Conservation (phyloP, 2,113 vertebrate genomes). For the Erinaceus europaeus region DNA sequence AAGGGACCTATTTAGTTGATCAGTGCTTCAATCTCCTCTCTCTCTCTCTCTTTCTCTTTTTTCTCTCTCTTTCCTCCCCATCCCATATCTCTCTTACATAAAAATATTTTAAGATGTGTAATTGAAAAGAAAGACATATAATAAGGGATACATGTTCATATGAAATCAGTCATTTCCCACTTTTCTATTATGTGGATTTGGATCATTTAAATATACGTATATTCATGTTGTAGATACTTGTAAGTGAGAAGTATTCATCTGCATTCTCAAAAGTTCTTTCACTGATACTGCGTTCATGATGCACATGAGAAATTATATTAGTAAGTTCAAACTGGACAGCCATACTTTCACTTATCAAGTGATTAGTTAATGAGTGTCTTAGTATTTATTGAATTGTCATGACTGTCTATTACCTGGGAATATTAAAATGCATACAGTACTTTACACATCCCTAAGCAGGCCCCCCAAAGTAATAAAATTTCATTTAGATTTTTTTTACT, state of each 20-base stretch:
- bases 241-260: background rate
- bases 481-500: background rate
- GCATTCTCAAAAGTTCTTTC: background rate
- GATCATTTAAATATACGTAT: background rate
- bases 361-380: background rate
- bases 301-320: background rate
- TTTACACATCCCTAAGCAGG: background rate
- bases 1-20: no score
- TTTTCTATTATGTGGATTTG: background rate
- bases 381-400: background rate
- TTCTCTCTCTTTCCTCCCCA: no score
- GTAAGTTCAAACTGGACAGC: background rate
- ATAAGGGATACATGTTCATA: background rate
- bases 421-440: background rate
- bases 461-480: background rate
- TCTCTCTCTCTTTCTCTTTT: no score
- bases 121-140: background rate
- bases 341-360: background rate
- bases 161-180: background rate
- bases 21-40: no score
- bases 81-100: no score
- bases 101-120: background rate
- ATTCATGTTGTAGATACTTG: background rate
- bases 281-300: background rate
- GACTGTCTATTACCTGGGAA: background rate